Evolutionary conservation across 2,797 vertebrate genomes (phyloP).

Genomic region (Hippoglossus hippoglossus): DNA sequence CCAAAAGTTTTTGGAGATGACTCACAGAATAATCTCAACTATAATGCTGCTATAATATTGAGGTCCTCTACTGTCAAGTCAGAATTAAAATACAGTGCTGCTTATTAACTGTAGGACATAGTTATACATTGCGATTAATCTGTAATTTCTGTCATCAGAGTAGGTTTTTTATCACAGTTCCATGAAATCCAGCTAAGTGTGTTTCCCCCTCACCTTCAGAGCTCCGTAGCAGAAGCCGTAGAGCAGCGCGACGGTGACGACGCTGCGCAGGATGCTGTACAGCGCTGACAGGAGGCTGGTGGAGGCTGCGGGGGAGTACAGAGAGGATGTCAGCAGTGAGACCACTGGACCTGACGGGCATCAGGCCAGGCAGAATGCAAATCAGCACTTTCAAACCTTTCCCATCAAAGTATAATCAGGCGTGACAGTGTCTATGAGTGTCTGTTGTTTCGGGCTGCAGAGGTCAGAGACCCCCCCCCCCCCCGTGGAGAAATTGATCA

Average conservation of each 20-base stretch:
- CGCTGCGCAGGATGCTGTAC: conserved; percentile 95
- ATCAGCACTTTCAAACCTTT: conserved; percentile 40
- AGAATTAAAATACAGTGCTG: not conserved
- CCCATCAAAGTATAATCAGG: conserved; percentile 18
- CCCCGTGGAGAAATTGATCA: not conserved
- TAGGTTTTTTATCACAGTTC: not conserved
- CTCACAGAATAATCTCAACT: no score
- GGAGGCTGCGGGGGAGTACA: conserved; percentile 85
- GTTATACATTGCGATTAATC: not conserved
- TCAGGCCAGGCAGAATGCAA: conserved; percentile 40
- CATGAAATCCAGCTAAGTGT: not conserved
- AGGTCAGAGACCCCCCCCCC: conserved; percentile 36
- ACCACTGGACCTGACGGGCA: conserved; percentile 36
- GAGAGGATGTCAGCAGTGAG: conserved; percentile 45
- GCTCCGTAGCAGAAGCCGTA: conserved; percentile 98
- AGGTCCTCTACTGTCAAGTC: no score
- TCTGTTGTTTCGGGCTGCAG: conserved; percentile 9
- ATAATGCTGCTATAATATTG: no score
- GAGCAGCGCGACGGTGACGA: conserved; percentile 94
- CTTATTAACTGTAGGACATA: not conserved
- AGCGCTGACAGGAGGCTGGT: conserved; percentile 96
- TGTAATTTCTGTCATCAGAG: not conserved
- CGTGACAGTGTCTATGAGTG: conserved; percentile 1
- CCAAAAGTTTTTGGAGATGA: no score
- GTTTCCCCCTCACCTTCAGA: conserved; percentile 89